Evolutionary conservation across 35 echinoderm and acorn worm species (phyloP), one percentile per base, ranked within the genome.

Genomic region (Chiridota heheva): DNA sequence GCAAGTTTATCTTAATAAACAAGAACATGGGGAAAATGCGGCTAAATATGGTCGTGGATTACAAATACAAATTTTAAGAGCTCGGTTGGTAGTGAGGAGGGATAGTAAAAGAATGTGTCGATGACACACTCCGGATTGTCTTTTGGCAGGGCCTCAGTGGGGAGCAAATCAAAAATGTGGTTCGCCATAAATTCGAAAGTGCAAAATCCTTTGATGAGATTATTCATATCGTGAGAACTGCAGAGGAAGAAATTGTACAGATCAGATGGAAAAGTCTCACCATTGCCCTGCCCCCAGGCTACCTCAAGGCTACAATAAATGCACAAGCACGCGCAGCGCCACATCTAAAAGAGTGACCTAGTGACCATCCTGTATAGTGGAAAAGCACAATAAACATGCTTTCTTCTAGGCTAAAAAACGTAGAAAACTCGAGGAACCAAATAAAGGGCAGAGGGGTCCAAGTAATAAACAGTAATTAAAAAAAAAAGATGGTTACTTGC

Each of bases 91-190:
- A 82, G 37, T 35, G 79, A 24, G 40, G 60, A 16, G 79, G 79
- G 4, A 82, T 82, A 44, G 25, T 63, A 13, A 30, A 59, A 20
- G 7, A 4, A 28, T 33, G 12, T 42, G 58, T 44, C 2, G 38
- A 82, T 44, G 78, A 82, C 4, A 82, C 78, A 2, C 62, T 82
- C 4, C 32, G 34, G 33, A 35, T 42, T 31, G 78, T 82, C 36
- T 82, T 82, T 35, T 82, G 78, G 78, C 55, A 70, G 13, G 78
- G 78, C 12, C 36, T 82, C 22, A 64, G 32, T 3, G 62, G 47
- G 3, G 36, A 37, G 22, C 27, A 65, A 15, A 28, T 82, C 0
- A 37, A 47, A 29, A 40, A 65, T 36, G 63, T 28, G 15, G 33
- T 70, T 26, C 39, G 78, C 20, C 78, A 82, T 40, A 30, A 86